phyloP scores from a whole-genome alignment of 1,140 invertebrate species.

The Brachionus paranguensis region DNA sequence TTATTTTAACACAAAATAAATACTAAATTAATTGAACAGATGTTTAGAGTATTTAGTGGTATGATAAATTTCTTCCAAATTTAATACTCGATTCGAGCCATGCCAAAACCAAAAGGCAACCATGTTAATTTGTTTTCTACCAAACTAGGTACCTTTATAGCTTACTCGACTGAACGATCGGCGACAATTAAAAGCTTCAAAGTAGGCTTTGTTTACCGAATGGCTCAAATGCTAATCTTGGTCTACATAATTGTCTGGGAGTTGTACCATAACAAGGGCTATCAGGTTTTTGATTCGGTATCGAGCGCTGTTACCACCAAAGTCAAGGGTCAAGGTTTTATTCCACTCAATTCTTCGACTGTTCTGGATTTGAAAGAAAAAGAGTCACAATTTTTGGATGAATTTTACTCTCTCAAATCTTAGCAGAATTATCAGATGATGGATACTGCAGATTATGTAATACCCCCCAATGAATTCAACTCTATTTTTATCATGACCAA shows the following conservation, averaged over 20 bases:
- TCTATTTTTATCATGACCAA: slow-evolving; percentile 61
- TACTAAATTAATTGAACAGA: background rate
- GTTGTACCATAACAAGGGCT: slow-evolving; percentile 59
- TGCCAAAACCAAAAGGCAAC: background rate
- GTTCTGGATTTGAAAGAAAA: background rate
- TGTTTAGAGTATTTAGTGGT: background rate
- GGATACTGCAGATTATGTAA: slow-evolving; percentile 55
- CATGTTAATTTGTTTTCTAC: background rate
- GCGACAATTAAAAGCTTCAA: slow-evolving; percentile 44
- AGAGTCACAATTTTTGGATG: background rate
- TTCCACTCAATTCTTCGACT: background rate
- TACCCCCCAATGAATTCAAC: slow-evolving; percentile 59
- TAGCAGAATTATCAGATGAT: background rate
- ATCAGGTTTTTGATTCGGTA: slow-evolving; percentile 57
- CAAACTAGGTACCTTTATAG: background rate
- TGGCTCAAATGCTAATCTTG: slow-evolving; percentile 58
- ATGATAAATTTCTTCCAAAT: background rate
- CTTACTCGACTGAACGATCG: slow-evolving; percentile 14
- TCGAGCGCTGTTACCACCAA: slow-evolving; percentile 58
- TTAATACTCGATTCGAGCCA: background rate
- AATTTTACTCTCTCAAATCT: background rate
- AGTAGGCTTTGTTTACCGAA: slow-evolving; percentile 57
- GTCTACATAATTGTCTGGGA: slow-evolving; percentile 59
- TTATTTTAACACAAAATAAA: too few species aligned
- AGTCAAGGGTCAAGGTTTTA: slow-evolving; percentile 54